These are phyloP conservation scores for Lucinisca nassula DNA, from an alignment of 2,888 invertebrate genomes.

Conservation along the genomic window DNA sequence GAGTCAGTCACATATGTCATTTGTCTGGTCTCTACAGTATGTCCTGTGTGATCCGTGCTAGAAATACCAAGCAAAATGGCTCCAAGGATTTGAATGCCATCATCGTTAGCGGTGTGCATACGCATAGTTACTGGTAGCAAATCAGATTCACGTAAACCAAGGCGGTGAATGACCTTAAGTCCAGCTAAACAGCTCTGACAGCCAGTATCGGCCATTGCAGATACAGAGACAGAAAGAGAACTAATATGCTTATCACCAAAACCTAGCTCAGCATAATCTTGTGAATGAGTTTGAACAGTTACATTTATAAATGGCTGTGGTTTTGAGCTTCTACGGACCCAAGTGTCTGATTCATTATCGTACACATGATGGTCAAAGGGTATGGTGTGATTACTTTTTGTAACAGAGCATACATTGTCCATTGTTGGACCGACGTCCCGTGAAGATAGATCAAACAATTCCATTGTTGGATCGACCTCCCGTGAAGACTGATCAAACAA, in stretches of 20 bases:
- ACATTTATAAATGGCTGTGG: slow-evolving; percentile 63
- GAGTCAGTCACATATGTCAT: slow-evolving; percentile 75
- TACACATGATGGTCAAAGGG: slow-evolving; percentile 70
- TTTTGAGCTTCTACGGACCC: slow-evolving; percentile 42
- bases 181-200: slow-evolving; percentile 76
- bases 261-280: slow-evolving; percentile 59
- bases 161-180: slow-evolving; percentile 55
- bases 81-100: slow-evolving; percentile 75
- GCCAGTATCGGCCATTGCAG: slow-evolving; percentile 72
- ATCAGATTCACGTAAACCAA: slow-evolving; percentile 64
- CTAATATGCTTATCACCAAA: slow-evolving; percentile 16
- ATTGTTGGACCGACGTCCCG: not conserved
- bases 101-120: slow-evolving; percentile 76
- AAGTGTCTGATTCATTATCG: slow-evolving; percentile 45
- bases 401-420: slow-evolving; percentile 12
- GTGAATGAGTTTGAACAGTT: slow-evolving; percentile 2
- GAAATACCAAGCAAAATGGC: slow-evolving; percentile 72
- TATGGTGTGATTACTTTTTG: not conserved
- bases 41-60: slow-evolving; percentile 24
- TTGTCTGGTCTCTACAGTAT: slow-evolving; percentile 70
- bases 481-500: slow-evolving; percentile 3
- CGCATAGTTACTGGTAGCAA: slow-evolving; percentile 77
- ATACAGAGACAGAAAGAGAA: not conserved
- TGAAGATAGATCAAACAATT: not conserved
- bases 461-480: not conserved